Conservation (phyloP, 1,140 invertebrate species). For the Drosophila pectinifera region DNA sequence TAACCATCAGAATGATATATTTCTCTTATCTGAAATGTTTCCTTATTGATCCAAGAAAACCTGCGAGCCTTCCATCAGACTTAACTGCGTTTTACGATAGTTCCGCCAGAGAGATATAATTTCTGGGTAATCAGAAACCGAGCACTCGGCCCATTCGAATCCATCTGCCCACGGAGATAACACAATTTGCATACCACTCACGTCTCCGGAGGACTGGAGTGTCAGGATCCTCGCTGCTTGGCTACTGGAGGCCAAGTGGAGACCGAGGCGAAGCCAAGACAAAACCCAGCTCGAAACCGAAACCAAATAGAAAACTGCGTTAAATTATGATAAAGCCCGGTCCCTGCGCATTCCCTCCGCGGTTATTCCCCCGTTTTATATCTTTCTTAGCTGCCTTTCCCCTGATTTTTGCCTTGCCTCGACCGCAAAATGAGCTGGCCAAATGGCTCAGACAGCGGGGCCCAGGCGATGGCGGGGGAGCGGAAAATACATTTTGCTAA, state of each 20-base stretch:
- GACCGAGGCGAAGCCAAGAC: neutral
- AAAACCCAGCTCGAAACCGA: conserved; percentile 30
- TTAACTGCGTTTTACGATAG: conserved; percentile 21
- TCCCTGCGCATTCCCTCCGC: conserved; percentile 23
- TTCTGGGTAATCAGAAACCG: conserved; percentile 41
- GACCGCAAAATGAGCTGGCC: conserved; percentile 49
- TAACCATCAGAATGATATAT: conserved; percentile 22
- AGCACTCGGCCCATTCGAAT: conserved; percentile 16
- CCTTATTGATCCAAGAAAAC: neutral
- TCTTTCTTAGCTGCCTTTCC: conserved; percentile 12
- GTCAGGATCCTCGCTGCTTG: conserved; percentile 19
- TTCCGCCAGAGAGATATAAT: conserved; percentile 6
- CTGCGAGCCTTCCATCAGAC: conserved; percentile 36
- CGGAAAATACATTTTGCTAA: conserved; percentile 45
- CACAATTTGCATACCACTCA: conserved; percentile 48
- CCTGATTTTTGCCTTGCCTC: conserved; percentile 17
- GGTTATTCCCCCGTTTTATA: conserved; percentile 21
- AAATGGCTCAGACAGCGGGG: conserved; percentile 35
- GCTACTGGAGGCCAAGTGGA: conserved; percentile 23
- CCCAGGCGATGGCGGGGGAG: conserved; percentile 5
- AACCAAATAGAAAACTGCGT: conserved; percentile 52
- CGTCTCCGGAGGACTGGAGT: conserved; percentile 12
- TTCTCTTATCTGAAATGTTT: neutral
- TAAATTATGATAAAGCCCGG: conserved; percentile 47
- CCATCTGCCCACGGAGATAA: conserved; percentile 40